A percentile compares a stretch with the other conserved stretches of the same genome.
These are phyloP conservation scores for Pempheris klunzingeri DNA, from an alignment of 2,797 vertebrate species.

Conservation along the genomic window DNA sequence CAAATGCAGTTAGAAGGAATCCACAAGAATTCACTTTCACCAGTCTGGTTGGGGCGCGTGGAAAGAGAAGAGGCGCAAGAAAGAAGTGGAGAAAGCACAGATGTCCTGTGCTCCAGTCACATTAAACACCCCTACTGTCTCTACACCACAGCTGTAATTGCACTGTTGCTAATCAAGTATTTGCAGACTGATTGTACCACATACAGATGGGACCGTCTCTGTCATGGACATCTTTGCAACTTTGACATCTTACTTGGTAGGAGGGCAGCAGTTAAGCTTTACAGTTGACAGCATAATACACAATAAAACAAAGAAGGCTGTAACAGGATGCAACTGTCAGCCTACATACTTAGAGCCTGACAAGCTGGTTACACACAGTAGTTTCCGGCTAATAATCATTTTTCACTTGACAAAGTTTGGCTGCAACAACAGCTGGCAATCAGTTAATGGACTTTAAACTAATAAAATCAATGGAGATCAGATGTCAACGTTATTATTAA, in stretches of 20 bases:
- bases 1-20: conserved; percentile 12
- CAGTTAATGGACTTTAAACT: neutral
- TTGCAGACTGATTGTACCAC: neutral
- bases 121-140: conserved; percentile 14
- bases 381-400: neutral
- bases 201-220: neutral
- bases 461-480: neutral
- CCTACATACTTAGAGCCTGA: conserved; percentile 1
- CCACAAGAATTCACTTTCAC: conserved; percentile 39
- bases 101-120: conserved; percentile 8
- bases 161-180: neutral
- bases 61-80: neutral
- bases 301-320: too few relatives aligned
- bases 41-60: neutral
- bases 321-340: conserved; percentile 2
- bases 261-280: neutral
- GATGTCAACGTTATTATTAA: neutral
- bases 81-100: neutral
- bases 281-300: neutral
- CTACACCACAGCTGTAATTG: neutral
- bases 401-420: neutral
- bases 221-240: neutral
- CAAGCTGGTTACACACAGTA: neutral
- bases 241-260: neutral
- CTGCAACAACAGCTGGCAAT: neutral